phyloP scores from a whole-genome alignment of 1,140 invertebrate genomes.

The Thaumetopoea pityocampa region DNA sequence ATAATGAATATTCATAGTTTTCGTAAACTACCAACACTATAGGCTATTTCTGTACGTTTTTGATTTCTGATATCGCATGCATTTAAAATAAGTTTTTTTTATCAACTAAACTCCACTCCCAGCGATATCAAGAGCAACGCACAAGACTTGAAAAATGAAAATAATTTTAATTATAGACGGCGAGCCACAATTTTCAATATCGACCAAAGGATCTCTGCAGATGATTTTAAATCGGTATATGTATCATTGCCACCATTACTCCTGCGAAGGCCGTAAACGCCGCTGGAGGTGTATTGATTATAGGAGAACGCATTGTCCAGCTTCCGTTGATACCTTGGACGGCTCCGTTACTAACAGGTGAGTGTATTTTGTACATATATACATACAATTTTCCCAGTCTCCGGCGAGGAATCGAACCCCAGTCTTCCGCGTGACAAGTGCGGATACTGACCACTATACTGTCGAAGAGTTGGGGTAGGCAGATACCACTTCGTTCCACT shows the following conservation, averaged over 20 bases:
- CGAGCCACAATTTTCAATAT: conserved; percentile 34
- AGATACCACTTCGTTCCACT: too few relatives aligned
- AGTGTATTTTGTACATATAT: conserved; percentile 1
- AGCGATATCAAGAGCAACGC: too few relatives aligned
- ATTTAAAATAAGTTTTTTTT: too few relatives aligned
- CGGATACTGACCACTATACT: too few relatives aligned
- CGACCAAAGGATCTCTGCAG: conserved; percentile 37
- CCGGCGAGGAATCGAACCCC: too few relatives aligned
- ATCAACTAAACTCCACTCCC: neutral
- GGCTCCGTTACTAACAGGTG: conserved; percentile 41
- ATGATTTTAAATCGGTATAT: conserved; percentile 48
- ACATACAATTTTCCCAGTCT: neutral
- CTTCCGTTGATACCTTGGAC: conserved; percentile 38
- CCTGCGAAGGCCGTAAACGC: conserved; percentile 28
- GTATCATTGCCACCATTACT: conserved; percentile 41
- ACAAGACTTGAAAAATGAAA: too few relatives aligned
- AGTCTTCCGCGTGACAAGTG: too few relatives aligned
- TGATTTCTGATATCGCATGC: too few relatives aligned
- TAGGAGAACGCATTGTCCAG: conserved; percentile 34
- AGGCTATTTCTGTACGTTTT: too few relatives aligned
- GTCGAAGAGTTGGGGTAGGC: too few relatives aligned
- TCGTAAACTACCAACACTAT: too few relatives aligned
- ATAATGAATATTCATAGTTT: too few relatives aligned
- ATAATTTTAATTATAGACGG: conserved; percentile 17
- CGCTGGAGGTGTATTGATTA: conserved; percentile 60